These are phyloP conservation scores for Arrhamphus sclerolepis DNA, from an alignment of 2,797 vertebrate species.

Conservation along the genomic window DNA sequence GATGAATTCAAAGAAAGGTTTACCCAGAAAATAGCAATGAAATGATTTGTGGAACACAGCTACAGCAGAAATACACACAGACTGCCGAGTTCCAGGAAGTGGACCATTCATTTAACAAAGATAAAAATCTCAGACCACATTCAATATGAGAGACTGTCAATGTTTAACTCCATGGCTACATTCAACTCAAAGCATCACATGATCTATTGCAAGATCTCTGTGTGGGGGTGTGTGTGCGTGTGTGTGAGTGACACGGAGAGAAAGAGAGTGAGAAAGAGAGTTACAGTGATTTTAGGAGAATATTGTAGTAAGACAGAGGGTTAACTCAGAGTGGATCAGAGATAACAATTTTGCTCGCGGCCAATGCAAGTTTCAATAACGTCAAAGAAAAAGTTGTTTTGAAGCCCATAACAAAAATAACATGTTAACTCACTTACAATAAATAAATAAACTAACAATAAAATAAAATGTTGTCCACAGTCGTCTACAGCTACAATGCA, in stretches of 20 bases:
- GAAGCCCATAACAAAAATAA: too few relatives aligned
- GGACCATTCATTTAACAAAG: slow-evolving; percentile 36
- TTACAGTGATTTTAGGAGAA: slow-evolving; percentile 22
- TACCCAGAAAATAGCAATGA: not conserved
- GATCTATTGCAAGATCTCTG: slow-evolving; percentile 34
- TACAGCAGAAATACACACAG: slow-evolving; percentile 4
- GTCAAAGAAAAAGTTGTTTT: too few relatives aligned
- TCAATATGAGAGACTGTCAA: slow-evolving; percentile 43
- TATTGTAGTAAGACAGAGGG: slow-evolving; percentile 14
- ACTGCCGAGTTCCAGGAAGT: slow-evolving; percentile 61
- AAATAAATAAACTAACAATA: too few relatives aligned
- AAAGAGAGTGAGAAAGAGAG: not conserved
- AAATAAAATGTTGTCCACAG: too few relatives aligned
- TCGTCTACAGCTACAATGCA: too few relatives aligned
- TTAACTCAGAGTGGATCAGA: slow-evolving; percentile 19
- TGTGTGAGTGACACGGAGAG: too few relatives aligned
- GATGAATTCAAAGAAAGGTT: not conserved
- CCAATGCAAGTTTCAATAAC: not conserved
- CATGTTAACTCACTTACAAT: too few relatives aligned
- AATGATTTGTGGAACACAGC: not conserved
- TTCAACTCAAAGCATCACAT: slow-evolving; percentile 56
- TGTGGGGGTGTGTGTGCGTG: not conserved
- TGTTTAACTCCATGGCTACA: slow-evolving; percentile 61
- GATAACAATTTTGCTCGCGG: slow-evolving; percentile 39
- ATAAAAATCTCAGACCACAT: slow-evolving; percentile 58